Percentiles rank a stretch among this genome's conserved stretches.
phyloP scores from a whole-genome alignment of 1,140 invertebrate species.

The Brachystomella parvula region DNA sequence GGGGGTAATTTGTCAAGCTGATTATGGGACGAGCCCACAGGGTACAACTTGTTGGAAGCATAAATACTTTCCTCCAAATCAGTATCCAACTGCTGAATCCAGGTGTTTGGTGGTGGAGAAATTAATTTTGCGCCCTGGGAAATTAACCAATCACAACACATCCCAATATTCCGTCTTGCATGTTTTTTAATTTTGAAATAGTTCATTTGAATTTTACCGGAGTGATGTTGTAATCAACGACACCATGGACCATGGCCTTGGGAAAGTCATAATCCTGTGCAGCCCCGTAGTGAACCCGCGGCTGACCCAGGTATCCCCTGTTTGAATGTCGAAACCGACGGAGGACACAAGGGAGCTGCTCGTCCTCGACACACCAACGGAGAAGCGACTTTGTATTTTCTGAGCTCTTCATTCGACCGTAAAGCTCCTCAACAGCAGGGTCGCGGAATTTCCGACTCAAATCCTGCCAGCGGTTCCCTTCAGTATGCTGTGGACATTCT shows the following conservation, averaged over 20 bases:
- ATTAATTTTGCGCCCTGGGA: constrained; percentile 20
- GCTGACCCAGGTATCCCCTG: constrained; percentile 23
- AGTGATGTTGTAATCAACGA: constrained; percentile 12
- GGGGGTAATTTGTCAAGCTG: constrained; percentile 23
- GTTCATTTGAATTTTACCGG: constrained; percentile 5
- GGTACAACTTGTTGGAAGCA: constrained; percentile 19
- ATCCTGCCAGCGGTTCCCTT: constrained; percentile 28
- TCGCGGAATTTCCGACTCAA: constrained; percentile 15
- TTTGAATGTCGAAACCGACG: constrained; percentile 25
- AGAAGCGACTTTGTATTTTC: constrained; percentile 13
- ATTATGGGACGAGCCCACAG: constrained; percentile 32
- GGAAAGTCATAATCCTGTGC: constrained; percentile 34
- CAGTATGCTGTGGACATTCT: constrained; percentile 26
- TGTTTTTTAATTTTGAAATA: constrained; percentile 10
- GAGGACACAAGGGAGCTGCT: constrained; percentile 25
- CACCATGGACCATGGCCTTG: constrained; percentile 29
- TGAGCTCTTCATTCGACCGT: constrained; percentile 28
- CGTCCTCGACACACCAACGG: constrained; percentile 32
- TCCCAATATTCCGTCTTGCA: background rate
- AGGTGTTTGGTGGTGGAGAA: constrained; percentile 25
- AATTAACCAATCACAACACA: background rate
- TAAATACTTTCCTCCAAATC: constrained; percentile 32
- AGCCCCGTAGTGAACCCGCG: constrained; percentile 31
- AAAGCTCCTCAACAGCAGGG: constrained; percentile 23
- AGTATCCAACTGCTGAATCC: constrained; percentile 20